Evolutionary conservation across 2,797 vertebrate genomes (phyloP).

Genomic region (Oreonectes daqikongensis): DNA sequence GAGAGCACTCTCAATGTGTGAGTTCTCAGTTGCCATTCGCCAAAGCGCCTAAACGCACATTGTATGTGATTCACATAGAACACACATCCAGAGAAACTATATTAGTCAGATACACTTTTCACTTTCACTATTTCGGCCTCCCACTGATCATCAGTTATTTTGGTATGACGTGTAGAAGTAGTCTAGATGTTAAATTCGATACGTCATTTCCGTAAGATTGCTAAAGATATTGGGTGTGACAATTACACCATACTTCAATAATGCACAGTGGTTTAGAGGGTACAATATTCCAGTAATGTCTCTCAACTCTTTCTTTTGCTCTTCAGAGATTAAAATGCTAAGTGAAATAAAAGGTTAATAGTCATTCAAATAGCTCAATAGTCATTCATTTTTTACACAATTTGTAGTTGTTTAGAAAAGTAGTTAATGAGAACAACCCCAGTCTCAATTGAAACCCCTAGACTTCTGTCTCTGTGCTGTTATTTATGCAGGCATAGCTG

Average conservation of each 20-base stretch:
- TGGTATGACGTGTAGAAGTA: slow-evolving; percentile 44
- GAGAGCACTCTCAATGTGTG: slow-evolving; percentile 56
- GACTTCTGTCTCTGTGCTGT: slow-evolving; percentile 4
- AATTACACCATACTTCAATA: slow-evolving; percentile 51
- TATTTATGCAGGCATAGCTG: slow-evolving; percentile 42
- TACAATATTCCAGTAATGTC: slow-evolving; percentile 33
- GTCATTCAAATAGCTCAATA: too few species aligned
- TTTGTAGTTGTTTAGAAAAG: too few species aligned
- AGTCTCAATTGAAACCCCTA: slow-evolving; percentile 9
- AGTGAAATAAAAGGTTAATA: background rate
- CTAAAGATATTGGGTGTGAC: slow-evolving; percentile 50
- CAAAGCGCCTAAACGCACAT: slow-evolving; percentile 53
- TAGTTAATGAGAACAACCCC: background rate
- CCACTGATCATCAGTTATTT: slow-evolving; percentile 42
- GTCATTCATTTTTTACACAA: too few species aligned
- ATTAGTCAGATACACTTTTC: slow-evolving; percentile 46
- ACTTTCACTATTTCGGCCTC: slow-evolving; percentile 13
- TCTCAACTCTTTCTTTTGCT: slow-evolving; percentile 40
- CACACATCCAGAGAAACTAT: slow-evolving; percentile 39
- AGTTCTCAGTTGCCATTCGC: slow-evolving; percentile 61
- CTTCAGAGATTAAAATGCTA: slow-evolving; percentile 36
- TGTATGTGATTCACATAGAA: slow-evolving; percentile 33
- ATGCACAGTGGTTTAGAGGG: slow-evolving; percentile 43
- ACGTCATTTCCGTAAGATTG: slow-evolving; percentile 45
- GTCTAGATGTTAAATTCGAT: slow-evolving; percentile 47